Conservation (phyloP, 2,113 vertebrate genomes). For the Lophotis ruficrista region DNA sequence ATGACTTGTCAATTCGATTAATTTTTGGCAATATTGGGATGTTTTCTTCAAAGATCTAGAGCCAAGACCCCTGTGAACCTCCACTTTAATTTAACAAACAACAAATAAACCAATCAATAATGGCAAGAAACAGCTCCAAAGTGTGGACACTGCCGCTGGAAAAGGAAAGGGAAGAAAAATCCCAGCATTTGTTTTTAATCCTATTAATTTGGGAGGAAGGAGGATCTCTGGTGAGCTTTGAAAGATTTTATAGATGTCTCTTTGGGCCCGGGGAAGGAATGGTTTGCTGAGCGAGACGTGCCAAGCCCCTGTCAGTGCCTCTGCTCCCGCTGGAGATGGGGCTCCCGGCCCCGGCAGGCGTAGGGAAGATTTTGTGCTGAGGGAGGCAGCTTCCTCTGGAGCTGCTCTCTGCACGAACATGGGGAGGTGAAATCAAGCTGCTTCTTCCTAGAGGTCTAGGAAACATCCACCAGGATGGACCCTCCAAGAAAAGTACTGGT, state of each 20-base stretch:
- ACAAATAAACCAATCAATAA: not conserved
- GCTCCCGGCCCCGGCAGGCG: not conserved
- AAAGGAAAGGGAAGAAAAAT: not conserved
- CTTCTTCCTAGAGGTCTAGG: conserved; percentile 18
- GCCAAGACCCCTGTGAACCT: not conserved
- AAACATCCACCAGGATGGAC: conserved; percentile 67
- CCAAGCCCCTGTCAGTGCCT: conserved; percentile 7
- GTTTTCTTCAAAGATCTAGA: not conserved
- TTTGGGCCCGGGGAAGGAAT: not conserved
- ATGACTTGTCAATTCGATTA: not conserved
- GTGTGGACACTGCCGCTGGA: not conserved
- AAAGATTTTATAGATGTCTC: not conserved
- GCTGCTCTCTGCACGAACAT: not conserved
- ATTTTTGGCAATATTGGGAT: not conserved
- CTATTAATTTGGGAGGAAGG: not conserved
- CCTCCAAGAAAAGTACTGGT: conserved; percentile 63
- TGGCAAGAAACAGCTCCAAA: not conserved
- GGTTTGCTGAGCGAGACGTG: not conserved
- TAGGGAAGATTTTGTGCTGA: not conserved
- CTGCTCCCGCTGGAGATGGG: not conserved
- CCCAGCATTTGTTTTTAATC: not conserved
- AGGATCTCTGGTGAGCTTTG: not conserved
- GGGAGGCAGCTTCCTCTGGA: not conserved
- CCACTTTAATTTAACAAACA: not conserved
- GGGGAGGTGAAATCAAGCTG: not conserved